Conservation (phyloP, 2,888 invertebrate genomes). For the Cylindroiulus punctatus region DNA sequence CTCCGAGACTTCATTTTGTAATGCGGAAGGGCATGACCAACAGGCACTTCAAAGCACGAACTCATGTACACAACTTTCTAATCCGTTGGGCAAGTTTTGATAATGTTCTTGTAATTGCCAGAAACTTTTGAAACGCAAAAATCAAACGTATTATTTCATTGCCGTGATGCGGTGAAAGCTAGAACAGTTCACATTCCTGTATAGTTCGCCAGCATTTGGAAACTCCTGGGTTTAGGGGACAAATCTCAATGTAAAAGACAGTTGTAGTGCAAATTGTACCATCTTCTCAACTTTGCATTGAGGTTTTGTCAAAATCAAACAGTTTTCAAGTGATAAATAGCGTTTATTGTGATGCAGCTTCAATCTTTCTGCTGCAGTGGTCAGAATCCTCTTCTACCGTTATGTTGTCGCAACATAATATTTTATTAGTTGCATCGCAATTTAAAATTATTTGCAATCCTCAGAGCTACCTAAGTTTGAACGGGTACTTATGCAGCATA, state of each 20-base stretch:
- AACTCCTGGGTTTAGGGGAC: too few species aligned
- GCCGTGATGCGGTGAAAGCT: too few species aligned
- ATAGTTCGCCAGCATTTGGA: too few species aligned
- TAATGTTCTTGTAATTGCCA: neutral
- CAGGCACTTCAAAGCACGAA: neutral
- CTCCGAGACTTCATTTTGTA: neutral
- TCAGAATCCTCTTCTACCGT: neutral
- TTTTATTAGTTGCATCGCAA: neutral
- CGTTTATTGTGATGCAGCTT: neutral
- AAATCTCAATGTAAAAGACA: too few species aligned
- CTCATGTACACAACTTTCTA: neutral
- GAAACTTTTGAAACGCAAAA: too few species aligned
- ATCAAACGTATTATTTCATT: too few species aligned
- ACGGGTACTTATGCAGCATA: neutral
- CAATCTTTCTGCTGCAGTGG: neutral
- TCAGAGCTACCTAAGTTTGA: neutral
- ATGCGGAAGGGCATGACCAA: neutral
- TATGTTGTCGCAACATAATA: neutral
- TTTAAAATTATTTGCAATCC: neutral
- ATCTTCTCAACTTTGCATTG: neutral
- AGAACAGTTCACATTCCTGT: too few species aligned
- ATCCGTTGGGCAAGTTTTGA: neutral
- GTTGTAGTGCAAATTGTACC: too few species aligned
- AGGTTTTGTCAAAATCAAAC: neutral
- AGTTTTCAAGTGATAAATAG: neutral